Evolutionary conservation across 2,797 vertebrate genomes (phyloP), one percentile per base, ranked within the genome.

Genomic region (Capromys pilorides): DNA sequence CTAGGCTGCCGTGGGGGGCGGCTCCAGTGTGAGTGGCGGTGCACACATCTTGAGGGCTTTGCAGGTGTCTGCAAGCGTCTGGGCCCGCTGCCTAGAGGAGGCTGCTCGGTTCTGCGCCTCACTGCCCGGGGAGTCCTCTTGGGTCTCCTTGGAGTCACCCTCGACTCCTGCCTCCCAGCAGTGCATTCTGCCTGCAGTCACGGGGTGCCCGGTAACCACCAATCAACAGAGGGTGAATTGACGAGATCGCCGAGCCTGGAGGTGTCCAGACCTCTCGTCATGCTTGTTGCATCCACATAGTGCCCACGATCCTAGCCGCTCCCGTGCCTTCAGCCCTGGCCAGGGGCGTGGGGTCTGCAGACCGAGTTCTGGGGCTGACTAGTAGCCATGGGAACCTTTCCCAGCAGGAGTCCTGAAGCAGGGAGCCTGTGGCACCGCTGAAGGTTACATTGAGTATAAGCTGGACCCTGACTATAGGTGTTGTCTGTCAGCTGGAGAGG

Each of bases 331-430:
- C 16, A 57, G 51, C 54, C 54, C 54, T 57, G 54, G 54, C 54
- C 16, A 57, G 54, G 16, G 54, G 18, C 4, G 14, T 16, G 14
- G 16, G 54, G 54, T 18, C 16, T 57, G 54, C 16, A 57, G 54
- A 14, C 54, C 18, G 61, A 59, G 31, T 19, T 28, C 9, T 4
- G 10, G 2, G 81, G 77, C 24, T 0, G 0, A 0, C n/a, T n/a
- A 1, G 36, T 1, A 75, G 84, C 36, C 21, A 41, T 57, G 11
- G 6, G 61, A 39, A 61, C 26, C 83, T 86, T n/a, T 51, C 19
- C 2, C 2, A 21, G 61, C 0, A 1, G 51, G 22, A 78, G 21
- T 10, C 4, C 16, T 24, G 21, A n/a, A n/a, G 39, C 16, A 31
- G 49, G 14, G 49, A 41, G 86, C 16, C 1, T 24, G 54, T 77